Evolutionary conservation across 2,113 vertebrate species (phyloP).

Genomic region (Myocastor coypus): DNA sequence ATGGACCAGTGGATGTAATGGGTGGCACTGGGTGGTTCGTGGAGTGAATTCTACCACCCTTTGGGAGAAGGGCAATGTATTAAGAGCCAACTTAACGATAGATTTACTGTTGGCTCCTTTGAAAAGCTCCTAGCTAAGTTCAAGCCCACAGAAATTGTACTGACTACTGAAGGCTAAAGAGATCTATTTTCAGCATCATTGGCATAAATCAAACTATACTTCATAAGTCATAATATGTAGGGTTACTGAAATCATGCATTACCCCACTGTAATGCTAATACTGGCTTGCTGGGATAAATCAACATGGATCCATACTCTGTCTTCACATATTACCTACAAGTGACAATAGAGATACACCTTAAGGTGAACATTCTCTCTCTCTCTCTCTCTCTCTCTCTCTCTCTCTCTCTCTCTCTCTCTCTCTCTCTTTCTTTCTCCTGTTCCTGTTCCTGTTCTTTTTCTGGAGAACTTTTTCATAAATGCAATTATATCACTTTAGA

Average conservation of each 20-base stretch:
- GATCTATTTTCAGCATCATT: not conserved
- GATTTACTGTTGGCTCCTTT: not conserved
- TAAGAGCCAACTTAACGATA: too few species aligned
- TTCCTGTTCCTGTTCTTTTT: not conserved
- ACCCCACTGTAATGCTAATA: not conserved
- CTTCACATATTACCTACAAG: not conserved
- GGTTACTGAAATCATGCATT: not conserved
- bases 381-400: too few species aligned
- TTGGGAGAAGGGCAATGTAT: too few species aligned
- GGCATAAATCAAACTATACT: not conserved
- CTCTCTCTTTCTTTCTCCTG: not conserved
- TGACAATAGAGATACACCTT: not conserved
- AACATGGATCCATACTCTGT: too few species aligned
- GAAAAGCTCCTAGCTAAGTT: not conserved
- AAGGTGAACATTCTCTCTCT: not conserved
- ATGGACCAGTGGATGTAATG: too few species aligned
- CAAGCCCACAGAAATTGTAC: not conserved
- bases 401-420: too few species aligned
- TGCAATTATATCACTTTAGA: too few species aligned
- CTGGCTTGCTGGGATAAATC: not conserved
- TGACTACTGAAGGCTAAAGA: not conserved
- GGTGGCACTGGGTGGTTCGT: too few species aligned
- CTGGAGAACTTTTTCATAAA: constrained; percentile 85
- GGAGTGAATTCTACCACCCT: too few species aligned
- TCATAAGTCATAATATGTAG: not conserved